Evolutionary conservation across 1,140 invertebrate genomes (phyloP), one percentile per base, ranked within the genome.

Genomic region (Parasteatoda tepidariorum): DNA sequence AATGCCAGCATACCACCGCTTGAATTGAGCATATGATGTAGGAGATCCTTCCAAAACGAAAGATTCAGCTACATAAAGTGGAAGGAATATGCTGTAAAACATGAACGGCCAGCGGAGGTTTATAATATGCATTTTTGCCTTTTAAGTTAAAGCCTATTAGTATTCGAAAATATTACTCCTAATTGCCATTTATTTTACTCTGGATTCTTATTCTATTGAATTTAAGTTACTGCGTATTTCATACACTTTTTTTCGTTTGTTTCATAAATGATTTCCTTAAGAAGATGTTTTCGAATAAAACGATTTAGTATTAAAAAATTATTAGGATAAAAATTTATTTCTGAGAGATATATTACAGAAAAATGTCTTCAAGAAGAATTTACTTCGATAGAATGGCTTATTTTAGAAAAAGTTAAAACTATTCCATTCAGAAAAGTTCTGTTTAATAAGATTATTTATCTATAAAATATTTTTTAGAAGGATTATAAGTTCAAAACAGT

Each of bases 11-110:
- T 95, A 94, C 96, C 97, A 98, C 88, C 95, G 95, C 3, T 93
- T 91, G 88, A 96, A 97, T 87, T 96, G 95, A 31, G 95, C 95
- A 90, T 95, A 97, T 2, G 95, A 95, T 86, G 93, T 94, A 74
- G 93, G 92, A 0, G 94, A 93, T 30, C 96, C 96, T 89, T 97
- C 95, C 85, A 90, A 81, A 73, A 88, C 86, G 84, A 90, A 90
- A 33, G 73, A 41, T 33, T 48, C 28, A 15, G 38, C 11, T 5
- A 6, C 24, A 7, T n/a, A 31, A 9, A 57, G 38, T 9, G 71
- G 28, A n/a, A 83, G 13, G 26, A 73, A 59, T 15, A 83, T 26
- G 3, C 64, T 54, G 33, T 70, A 57, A 5, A 75, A 62, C 30
- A 70, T 13, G 62, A 28, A 13, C 22, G 28, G 13, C 66, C 78